Evolutionary conservation across 2,888 invertebrate genomes (phyloP), one percentile per base, ranked within the genome.

Genomic region (Hirtodrosophila confusa): DNA sequence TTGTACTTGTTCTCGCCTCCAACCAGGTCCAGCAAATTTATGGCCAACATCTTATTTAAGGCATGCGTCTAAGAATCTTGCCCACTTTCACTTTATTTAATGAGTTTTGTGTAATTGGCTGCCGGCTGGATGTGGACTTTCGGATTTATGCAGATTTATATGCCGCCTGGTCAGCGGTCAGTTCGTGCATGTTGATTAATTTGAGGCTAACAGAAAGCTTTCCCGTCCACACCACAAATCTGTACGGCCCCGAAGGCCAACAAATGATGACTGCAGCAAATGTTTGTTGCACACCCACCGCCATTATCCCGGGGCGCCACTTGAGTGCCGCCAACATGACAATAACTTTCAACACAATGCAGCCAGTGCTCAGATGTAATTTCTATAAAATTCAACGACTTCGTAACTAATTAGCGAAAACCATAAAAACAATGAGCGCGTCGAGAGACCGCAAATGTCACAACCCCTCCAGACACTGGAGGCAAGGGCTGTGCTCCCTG

Each of bases 351-450:
- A 51, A 50, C 69, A 51, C 54, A 54, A 62, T 12, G 29, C 51
- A 5, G 56, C 56, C 61, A 27, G 27, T 62, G 61, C 56, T 63
- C 31, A 75, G 9, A 31, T 74, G 80, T 82, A 78, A 84, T 88
- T 75, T 65, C 72, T 86, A 76, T 84, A 64, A 85, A 89, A 88
- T 84, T 88, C 89, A 83, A 89, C 75, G 89, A 89, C 87, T 89
- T 87, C 74, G 89, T 88, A 86, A 89, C 90, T 89, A 89, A 89
- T 89, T 90, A 89, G 89, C 84, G 75, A 80, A 79, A 84, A 70
- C 83, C 89, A 89, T 89, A 90, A 89, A 89, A 88, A 83, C 86
- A 87, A 86, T 79, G 86, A 77, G 76, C 58, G 67, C 65, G 50
- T 57, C 61, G 43, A 37, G 62, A 58, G 75, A 62, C 68, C 78